A percentile compares a stretch with the other conserved stretches of the same genome.
phyloP scores from a whole-genome alignment of 1,140 invertebrate species.

The Mylabris phalerata region DNA sequence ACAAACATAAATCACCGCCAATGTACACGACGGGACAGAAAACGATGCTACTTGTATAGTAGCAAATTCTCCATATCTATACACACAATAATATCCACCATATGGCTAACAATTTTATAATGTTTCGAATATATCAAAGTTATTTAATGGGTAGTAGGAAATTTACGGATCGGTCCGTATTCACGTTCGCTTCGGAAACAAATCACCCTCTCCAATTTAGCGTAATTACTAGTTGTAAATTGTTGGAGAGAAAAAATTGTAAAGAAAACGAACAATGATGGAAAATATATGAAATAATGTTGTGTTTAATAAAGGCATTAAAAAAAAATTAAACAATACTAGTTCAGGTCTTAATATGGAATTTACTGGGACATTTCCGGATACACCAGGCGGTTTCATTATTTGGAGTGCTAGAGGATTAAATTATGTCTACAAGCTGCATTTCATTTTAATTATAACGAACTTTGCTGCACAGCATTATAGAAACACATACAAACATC shows the following conservation, averaged over 20 bases:
- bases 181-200: not conserved
- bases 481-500: slow-evolving; percentile 8
- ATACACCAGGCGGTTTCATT: slow-evolving; percentile 15
- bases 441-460: slow-evolving; percentile 21
- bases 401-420: slow-evolving; percentile 14
- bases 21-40: slow-evolving; percentile 4
- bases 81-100: not conserved
- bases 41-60: slow-evolving; percentile 1
- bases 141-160: slow-evolving; percentile 9
- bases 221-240: too few relatives aligned
- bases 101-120: slow-evolving; percentile 12
- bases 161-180: slow-evolving; percentile 16
- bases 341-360: not conserved
- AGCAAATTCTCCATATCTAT: not conserved
- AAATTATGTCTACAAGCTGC: slow-evolving; percentile 15
- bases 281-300: not conserved
- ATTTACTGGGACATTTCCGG: slow-evolving; percentile 7
- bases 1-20: slow-evolving; percentile 13
- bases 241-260: too few relatives aligned
- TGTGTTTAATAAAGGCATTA: not conserved
- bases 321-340: not conserved
- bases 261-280: not conserved
- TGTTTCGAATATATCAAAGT: slow-evolving; percentile 13
- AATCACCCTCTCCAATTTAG: too few relatives aligned
- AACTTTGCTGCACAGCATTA: slow-evolving; percentile 14